Percentiles rank a stretch among this genome's conserved stretches.
Conservation (phyloP, 2,888 invertebrate genomes). For the Daptonema setosum region DNA sequence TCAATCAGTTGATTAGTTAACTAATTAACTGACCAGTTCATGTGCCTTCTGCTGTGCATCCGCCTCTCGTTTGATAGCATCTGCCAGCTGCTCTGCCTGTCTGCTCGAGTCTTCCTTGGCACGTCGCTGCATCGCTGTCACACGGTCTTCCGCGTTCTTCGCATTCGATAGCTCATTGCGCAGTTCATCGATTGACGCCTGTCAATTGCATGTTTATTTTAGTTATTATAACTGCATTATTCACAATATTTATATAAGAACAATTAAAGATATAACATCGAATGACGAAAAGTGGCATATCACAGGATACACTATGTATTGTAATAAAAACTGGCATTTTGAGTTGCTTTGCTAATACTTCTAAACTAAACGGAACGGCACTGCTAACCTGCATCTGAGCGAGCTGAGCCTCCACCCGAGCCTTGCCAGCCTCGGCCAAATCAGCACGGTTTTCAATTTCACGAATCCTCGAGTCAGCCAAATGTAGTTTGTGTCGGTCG, state of each 20-base stretch:
- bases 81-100: constrained; percentile 46
- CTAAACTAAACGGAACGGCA: too few relatives aligned
- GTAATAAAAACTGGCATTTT: too few relatives aligned
- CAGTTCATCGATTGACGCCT: constrained; percentile 5
- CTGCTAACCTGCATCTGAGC: neutral
- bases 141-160: constrained; percentile 7
- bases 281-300: too few relatives aligned
- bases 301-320: too few relatives aligned
- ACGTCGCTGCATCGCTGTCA: constrained; percentile 9
- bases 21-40: constrained; percentile 39
- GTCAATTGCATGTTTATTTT: too few relatives aligned
- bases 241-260: too few relatives aligned
- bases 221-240: too few relatives aligned
- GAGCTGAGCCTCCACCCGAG: neutral
- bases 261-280: too few relatives aligned
- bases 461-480: constrained; percentile 58
- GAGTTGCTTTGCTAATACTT: too few relatives aligned
- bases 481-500: constrained; percentile 43
- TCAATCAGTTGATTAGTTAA: too few relatives aligned
- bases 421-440: constrained; percentile 43
- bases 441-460: constrained; percentile 76
- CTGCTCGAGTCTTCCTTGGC: constrained; percentile 8
- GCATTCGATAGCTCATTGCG: constrained; percentile 8
- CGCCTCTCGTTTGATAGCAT: constrained; percentile 47
- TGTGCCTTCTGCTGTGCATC: constrained; percentile 50